Evolutionary conservation across 2,797 vertebrate species (phyloP).

Genomic region (Sebastes hopkinsi): DNA sequence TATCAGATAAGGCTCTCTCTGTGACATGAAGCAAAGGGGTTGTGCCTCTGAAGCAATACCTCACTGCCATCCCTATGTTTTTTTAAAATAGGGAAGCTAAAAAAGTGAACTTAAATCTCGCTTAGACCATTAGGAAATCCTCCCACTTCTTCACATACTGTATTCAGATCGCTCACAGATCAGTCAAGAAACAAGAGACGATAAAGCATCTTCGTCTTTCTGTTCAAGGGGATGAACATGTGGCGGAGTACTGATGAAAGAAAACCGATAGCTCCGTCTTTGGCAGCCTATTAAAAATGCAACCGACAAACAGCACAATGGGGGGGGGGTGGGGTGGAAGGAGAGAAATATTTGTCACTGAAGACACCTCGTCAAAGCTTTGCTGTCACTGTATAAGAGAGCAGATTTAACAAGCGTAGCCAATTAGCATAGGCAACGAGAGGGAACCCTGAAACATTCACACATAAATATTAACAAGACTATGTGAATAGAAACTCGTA

Average conservation of each 20-base stretch:
- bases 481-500: not conserved
- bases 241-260: constrained; percentile 36
- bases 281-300: constrained; percentile 60
- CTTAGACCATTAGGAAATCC: not conserved
- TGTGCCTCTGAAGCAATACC: not conserved
- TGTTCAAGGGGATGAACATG: not conserved
- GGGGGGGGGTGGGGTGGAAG: constrained; percentile 17
- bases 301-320: constrained; percentile 35
- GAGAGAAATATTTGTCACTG: constrained; percentile 39
- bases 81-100: not conserved
- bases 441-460: not conserved
- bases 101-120: not conserved
- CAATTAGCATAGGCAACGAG: constrained; percentile 43
- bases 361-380: constrained; percentile 42
- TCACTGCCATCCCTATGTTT: not conserved
- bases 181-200: not conserved
- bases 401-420: constrained; percentile 50
- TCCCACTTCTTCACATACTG: not conserved
- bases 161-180: not conserved
- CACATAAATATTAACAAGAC: not conserved
- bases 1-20: not conserved
- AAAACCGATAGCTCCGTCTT: constrained; percentile 32
- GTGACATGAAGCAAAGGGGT: not conserved
- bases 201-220: constrained; percentile 8
- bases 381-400: constrained; percentile 27